Conservation (phyloP, 2,113 vertebrate genomes). For the Paramormyrops kingsleyae region DNA sequence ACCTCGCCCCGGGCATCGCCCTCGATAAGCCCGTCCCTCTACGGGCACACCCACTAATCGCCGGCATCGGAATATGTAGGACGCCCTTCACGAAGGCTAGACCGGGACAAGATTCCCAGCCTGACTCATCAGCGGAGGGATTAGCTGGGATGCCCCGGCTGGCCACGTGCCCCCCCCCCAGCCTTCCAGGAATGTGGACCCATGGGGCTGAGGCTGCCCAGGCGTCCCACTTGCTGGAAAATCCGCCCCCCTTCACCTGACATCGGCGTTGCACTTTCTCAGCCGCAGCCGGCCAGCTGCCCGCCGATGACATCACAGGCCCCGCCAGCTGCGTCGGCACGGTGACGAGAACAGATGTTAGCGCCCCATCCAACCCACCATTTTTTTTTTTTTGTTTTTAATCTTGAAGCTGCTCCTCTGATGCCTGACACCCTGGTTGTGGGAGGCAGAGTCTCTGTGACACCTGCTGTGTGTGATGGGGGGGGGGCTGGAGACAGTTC, state of each 20-base stretch:
- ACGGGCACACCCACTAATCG: background rate
- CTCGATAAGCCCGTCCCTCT: background rate
- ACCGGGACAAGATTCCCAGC: background rate
- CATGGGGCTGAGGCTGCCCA: background rate
- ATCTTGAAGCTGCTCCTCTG: background rate
- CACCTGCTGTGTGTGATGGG: slow-evolving; percentile 40
- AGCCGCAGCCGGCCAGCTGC: slow-evolving; percentile 36
- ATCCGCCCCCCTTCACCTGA: slow-evolving; percentile 2
- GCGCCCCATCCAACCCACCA: slow-evolving; percentile 19
- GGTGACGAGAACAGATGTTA: slow-evolving; percentile 44
- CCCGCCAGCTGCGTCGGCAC: slow-evolving; percentile 39
- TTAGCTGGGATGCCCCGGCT: background rate
- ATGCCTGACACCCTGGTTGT: slow-evolving; percentile 19
- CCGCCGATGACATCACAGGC: slow-evolving; percentile 39
- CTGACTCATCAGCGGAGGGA: background rate
- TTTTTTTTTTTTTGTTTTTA: slow-evolving; percentile 20
- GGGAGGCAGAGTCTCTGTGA: slow-evolving; percentile 30
- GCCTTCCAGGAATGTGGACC: background rate
- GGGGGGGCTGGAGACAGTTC: background rate
- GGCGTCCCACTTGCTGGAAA: background rate
- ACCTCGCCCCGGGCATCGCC: background rate
- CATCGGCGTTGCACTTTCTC: slow-evolving; percentile 2
- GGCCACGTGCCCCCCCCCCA: background rate
- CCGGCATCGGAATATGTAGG: background rate
- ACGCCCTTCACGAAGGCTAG: background rate